A percentile compares a stretch with the other conserved stretches of the same genome.
phyloP scores from a whole-genome alignment of 2,113 vertebrate species.

The Podarcis raffonei region DNA sequence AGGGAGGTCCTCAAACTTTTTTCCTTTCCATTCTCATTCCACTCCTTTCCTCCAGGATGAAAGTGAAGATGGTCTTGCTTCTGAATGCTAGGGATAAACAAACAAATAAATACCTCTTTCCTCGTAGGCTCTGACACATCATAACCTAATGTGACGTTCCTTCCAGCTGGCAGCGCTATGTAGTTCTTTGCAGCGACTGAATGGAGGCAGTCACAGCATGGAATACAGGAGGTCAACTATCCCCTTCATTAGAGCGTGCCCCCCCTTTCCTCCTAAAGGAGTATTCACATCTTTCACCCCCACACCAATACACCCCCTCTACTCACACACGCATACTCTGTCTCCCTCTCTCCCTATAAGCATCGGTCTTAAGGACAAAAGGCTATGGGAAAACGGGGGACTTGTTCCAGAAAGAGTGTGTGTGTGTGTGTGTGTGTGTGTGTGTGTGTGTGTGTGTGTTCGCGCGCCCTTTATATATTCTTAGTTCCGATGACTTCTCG shows the following conservation, averaged over 20 bases:
- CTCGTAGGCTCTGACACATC: background rate
- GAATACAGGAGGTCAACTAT: background rate
- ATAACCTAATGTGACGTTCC: background rate
- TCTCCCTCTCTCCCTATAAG: background rate
- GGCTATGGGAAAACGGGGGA: background rate
- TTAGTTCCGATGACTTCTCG: background rate
- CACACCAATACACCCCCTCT: background rate
- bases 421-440: background rate
- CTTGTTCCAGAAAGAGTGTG: background rate
- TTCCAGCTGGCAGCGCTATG: background rate
- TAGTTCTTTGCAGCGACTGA: background rate
- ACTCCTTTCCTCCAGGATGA: background rate
- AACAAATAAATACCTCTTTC: background rate
- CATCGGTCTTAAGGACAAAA: background rate
- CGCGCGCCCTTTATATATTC: background rate
- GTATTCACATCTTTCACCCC: background rate
- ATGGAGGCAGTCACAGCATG: conserved; percentile 6
- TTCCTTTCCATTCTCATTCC: background rate
- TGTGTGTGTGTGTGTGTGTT: background rate
- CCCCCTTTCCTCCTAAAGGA: background rate
- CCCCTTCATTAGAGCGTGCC: background rate
- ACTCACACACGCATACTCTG: background rate
- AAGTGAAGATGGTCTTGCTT: background rate
- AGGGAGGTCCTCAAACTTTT: background rate
- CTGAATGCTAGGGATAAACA: no score